Base-by-base conservation (phyloP, 2,797 vertebrate genomes). In the Protonibea diacanthus region DNA sequence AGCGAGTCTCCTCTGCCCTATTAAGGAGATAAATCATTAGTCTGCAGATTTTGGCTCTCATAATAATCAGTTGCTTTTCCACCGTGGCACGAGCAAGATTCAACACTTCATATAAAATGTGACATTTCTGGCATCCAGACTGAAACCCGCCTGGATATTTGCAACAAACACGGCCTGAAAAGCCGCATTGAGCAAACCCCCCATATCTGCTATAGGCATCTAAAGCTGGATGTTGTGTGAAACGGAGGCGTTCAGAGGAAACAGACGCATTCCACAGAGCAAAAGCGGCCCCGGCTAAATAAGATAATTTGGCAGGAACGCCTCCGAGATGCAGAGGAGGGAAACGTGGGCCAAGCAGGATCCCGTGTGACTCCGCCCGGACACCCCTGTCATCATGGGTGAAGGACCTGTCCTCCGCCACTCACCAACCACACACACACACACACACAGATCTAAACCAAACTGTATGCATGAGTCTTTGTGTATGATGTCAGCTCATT, bases 381-480 rank as follows among this genome's bases (percentile, higher is more conserved):
- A 7, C 7, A 0, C 45, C 49, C 33, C 72, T 81, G 76, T 85
- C 76, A 82, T 55, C 80, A 68, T 38, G 72, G 53, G 29, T 52
- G 48, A 67, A 82, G 74, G 75, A 71, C 57, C 68, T 67, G 66
- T 78, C 53, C 33, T 62, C 56, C 6, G 45, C 44, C 80, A 73
- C 80, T 71, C 72, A 42, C n/a, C 61, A 51, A 5, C 17, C 33
- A 44, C 58, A 58, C 71, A 60, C 20, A 58, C 57, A 77, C 14
- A 18, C 63, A 58, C 71, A 63, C 21, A 58, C 57, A 15, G 47
- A n/a, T 60, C 33, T 33, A 44, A 80, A 25, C 20, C 23, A 40
- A n/a, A 23, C 51, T 44, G 1, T 11, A 44, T 7, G 15, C 6
- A 33, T 66, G 18, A 29, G 23, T n/a, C 58, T 33, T 5, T 71